Conservation (phyloP, 2,113 vertebrate species). For the Petaurus breviceps region DNA sequence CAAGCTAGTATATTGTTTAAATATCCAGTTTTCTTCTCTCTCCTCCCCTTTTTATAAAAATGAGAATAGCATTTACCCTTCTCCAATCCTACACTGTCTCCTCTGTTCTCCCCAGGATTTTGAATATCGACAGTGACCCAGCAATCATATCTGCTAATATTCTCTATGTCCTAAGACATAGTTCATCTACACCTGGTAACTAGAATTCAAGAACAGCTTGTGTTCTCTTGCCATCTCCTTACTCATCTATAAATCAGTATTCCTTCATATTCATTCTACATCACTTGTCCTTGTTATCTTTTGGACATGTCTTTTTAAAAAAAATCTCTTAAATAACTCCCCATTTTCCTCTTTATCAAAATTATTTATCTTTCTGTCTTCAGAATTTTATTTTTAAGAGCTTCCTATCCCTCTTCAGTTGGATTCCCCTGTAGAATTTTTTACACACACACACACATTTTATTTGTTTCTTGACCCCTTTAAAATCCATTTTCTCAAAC, state of each 20-base stretch:
- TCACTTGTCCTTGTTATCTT: neutral
- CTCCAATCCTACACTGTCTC: neutral
- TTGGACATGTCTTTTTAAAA: neutral
- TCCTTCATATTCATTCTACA: neutral
- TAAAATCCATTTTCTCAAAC: neutral
- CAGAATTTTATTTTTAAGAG: neutral
- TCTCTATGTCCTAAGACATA: neutral
- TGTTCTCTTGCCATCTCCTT: neutral
- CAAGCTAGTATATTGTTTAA: neutral
- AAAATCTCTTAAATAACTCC: neutral
- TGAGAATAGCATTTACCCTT: neutral
- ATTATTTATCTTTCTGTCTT: neutral
- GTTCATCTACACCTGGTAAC: neutral
- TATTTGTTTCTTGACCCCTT: neutral
- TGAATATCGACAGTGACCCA: neutral
- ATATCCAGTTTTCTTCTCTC: neutral
- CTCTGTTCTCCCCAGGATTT: neutral
- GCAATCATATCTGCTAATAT: neutral
- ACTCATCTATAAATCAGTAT: neutral
- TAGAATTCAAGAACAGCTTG: neutral
- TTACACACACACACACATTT: neutral
- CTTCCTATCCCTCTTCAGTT: neutral
- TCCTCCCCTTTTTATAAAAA: neutral
- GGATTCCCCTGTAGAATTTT: neutral
- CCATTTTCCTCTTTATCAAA: neutral